Base-by-base conservation (phyloP, 2,797 vertebrate genomes). In the Cetoscarus ocellatus region DNA sequence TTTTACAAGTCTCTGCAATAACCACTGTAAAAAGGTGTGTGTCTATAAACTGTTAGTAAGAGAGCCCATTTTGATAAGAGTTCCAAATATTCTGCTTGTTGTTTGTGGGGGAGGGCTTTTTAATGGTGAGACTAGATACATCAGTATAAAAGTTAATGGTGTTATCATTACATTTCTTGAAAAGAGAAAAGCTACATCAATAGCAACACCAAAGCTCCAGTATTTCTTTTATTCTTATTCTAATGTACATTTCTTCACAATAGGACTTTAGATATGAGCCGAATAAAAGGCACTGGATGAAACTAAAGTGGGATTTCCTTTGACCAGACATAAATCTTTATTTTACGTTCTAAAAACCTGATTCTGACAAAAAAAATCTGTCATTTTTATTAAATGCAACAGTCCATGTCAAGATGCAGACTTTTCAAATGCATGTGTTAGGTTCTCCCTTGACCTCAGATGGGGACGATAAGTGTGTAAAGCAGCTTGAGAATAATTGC, bases 401-500 rank as follows among this genome's bases (percentile, higher is more conserved):
- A 48, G 48, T 49, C 61, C 47, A 52, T 80, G 79, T 77, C 60
- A 54, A 72, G 67, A 67, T 10, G 8, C 44, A 62, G 62, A 50
- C 73, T 72, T 74, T 27, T 66, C 68, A 79, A 74, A 40, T 9
- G 14, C 71, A 64, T 54, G 63, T 84, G 80, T 83, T 82, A 77
- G 71, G 50, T 51, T 51, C 67, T 45, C 61, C 54, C 68, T 61
- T 76, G 65, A 80, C 73, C 80, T 82, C 54, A 73, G 73, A 87
- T 81, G 57, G 76, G 73, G 75, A 78, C 72, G 67, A 85, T 77
- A 70, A 77, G 66, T 81, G 71, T 70, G 68, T 66, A 42, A 62
- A 73, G 58, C 61, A 67, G 75, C 61, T 53, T 0, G 47, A 42
- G 73, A 75, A 65, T 87, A 86, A 90, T 88, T 88, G 83, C 67